These are phyloP conservation scores for Eupithecia abbreviata DNA, from an alignment of 2,888 invertebrate genomes.

Conservation along the genomic window DNA sequence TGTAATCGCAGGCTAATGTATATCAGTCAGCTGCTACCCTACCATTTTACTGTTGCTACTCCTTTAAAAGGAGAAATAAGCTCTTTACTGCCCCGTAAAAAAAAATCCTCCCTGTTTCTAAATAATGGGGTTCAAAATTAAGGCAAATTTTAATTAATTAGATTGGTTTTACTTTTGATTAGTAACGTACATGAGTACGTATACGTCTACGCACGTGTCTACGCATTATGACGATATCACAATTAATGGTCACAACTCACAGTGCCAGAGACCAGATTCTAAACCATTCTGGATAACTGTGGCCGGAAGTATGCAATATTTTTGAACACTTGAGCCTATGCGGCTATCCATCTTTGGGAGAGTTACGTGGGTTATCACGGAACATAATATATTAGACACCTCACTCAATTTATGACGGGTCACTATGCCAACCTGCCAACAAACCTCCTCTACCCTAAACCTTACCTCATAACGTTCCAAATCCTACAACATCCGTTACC, in stretches of 20 bases:
- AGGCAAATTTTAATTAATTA: too few species aligned
- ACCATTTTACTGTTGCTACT: too few species aligned
- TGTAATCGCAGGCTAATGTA: too few species aligned
- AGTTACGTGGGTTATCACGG: constrained; percentile 65
- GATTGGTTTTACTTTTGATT: too few species aligned
- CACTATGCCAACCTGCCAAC: constrained; percentile 45
- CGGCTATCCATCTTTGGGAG: constrained; percentile 56
- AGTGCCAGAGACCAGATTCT: neutral
- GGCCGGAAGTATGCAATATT: constrained; percentile 37
- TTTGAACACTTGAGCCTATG: constrained; percentile 50
- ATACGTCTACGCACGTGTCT: too few species aligned
- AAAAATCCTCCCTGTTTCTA: too few species aligned
- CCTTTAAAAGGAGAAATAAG: too few species aligned
- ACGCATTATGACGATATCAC: neutral
- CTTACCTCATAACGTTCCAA: constrained; percentile 20
- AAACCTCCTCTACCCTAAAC: constrained; percentile 20
- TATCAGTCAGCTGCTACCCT: too few species aligned
- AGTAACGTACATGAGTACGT: too few species aligned
- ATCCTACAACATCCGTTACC: neutral
- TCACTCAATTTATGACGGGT: constrained; percentile 65
- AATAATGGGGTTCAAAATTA: too few species aligned
- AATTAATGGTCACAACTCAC: neutral
- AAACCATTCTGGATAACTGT: neutral
- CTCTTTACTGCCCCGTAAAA: too few species aligned
- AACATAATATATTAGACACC: constrained; percentile 69